These are phyloP conservation scores for Alloscopus bannaensis DNA, from an alignment of 2,888 invertebrate species.

Conservation along the genomic window DNA sequence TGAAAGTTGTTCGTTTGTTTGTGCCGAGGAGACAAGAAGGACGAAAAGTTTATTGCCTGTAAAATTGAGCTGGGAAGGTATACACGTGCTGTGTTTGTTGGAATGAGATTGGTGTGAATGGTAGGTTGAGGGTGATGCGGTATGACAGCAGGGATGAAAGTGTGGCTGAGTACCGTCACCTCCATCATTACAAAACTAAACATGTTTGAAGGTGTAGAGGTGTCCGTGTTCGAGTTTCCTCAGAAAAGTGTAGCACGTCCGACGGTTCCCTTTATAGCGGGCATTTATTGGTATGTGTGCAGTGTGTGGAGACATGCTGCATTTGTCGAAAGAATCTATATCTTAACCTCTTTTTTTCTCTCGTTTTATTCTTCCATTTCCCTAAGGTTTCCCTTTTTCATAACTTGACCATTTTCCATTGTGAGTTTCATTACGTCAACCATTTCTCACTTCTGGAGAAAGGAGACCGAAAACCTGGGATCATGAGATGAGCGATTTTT, in stretches of 20 bases:
- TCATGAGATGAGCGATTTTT: slow-evolving; percentile 51
- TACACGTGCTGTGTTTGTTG: slow-evolving; percentile 8
- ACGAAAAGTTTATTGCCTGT: slow-evolving; percentile 52
- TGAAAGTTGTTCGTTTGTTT: slow-evolving; percentile 11
- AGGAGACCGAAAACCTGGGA: slow-evolving; percentile 33
- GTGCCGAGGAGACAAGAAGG: background rate
- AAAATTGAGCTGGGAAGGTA: slow-evolving; percentile 38
- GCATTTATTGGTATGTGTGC: no score
- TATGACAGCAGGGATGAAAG: no score
- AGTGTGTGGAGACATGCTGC: no score
- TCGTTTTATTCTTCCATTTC: slow-evolving; percentile 10
- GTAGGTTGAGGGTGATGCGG: slow-evolving; percentile 13
- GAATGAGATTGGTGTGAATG: slow-evolving; percentile 1
- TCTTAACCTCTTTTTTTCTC: background rate
- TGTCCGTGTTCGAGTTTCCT: background rate
- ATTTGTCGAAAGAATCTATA: background rate
- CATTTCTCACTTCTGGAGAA: slow-evolving; percentile 43
- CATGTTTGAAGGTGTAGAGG: background rate
- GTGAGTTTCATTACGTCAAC: slow-evolving; percentile 54
- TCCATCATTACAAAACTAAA: background rate
- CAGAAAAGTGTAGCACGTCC: background rate
- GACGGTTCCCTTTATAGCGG: no score
- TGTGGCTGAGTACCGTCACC: background rate
- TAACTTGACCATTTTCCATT: slow-evolving; percentile 50
- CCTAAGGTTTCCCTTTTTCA: slow-evolving; percentile 37